Percentiles rank a stretch among this genome's conserved stretches.
Conservation (phyloP, 2,113 vertebrate species). For the Ceuthmochares aereus region DNA sequence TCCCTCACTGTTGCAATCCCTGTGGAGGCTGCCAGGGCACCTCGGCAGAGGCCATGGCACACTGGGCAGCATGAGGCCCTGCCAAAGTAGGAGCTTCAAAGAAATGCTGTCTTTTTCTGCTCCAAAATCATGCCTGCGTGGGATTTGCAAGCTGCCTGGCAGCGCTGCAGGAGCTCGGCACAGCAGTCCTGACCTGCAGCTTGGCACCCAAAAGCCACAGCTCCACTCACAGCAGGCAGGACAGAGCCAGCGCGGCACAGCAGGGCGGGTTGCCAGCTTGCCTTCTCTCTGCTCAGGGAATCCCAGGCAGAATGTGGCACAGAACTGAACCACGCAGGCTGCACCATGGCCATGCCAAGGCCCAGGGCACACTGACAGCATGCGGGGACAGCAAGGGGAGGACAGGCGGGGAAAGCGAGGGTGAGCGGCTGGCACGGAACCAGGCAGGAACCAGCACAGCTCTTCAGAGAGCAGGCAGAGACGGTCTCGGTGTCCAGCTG, state of each 20-base stretch:
- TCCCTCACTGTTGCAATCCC: neutral
- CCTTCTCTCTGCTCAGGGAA: neutral
- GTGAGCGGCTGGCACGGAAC: neutral
- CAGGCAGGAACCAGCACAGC: neutral
- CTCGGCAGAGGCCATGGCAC: neutral
- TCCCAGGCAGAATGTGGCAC: neutral
- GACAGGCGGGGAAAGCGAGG: accelerated
- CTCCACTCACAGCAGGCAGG: accelerated
- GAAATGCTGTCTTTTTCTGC: neutral
- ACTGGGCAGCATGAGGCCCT: neutral
- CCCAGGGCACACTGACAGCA: neutral
- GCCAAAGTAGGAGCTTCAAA: neutral
- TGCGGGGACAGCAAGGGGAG: accelerated
- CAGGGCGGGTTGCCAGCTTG: accelerated
- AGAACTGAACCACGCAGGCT: neutral
- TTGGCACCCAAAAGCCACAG: accelerated
- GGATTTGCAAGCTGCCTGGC: neutral
- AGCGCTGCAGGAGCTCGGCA: accelerated
- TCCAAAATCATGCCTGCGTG: accelerated
- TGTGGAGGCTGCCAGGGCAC: neutral
- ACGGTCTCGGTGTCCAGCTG: accelerated
- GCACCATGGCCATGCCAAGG: accelerated
- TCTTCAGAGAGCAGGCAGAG: neutral
- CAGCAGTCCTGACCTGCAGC: accelerated
- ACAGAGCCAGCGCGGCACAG: neutral